Percentiles rank a stretch among this genome's conserved stretches.
Conservation (phyloP, 2,797 vertebrate species). For the Philypnodon macrostomus region DNA sequence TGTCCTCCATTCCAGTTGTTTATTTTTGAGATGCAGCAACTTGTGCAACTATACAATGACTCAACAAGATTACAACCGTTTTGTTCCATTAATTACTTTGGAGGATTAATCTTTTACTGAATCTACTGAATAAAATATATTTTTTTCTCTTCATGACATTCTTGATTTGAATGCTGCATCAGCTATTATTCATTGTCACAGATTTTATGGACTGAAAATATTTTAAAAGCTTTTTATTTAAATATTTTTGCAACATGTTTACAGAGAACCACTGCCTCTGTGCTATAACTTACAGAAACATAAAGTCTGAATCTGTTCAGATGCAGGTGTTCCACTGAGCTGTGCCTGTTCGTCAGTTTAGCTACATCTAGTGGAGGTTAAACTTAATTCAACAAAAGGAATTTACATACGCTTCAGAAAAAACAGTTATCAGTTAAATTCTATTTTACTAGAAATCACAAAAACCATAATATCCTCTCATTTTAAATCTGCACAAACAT, state of each 20-base stretch:
- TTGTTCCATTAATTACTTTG: conserved; percentile 22
- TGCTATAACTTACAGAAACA: neutral
- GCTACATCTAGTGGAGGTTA: no score
- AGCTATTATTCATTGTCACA: neutral
- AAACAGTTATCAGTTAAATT: neutral
- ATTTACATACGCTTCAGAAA: no score
- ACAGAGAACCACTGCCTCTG: no score
- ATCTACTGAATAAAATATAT: conserved; percentile 53
- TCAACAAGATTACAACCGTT: conserved; percentile 15
- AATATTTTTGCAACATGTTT: conserved; percentile 23
- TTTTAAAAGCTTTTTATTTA: conserved; percentile 55
- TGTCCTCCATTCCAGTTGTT: conserved; percentile 60
- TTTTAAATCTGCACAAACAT: conserved; percentile 1
- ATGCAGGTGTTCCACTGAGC: no score
- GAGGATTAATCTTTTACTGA: conserved; percentile 31
- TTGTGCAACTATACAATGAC: conserved; percentile 6
- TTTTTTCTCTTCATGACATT: conserved; percentile 3
- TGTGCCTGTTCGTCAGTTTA: no score
- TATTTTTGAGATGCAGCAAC: conserved; percentile 8
- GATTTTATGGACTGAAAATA: neutral
- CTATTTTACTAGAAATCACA: neutral
- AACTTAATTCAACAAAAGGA: no score
- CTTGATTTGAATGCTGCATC: no score
- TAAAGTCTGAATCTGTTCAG: neutral
- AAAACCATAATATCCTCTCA: neutral